These are phyloP conservation scores for Spialia ferax DNA, from an alignment of 2,888 invertebrate genomes.

Conservation along the genomic window DNA sequence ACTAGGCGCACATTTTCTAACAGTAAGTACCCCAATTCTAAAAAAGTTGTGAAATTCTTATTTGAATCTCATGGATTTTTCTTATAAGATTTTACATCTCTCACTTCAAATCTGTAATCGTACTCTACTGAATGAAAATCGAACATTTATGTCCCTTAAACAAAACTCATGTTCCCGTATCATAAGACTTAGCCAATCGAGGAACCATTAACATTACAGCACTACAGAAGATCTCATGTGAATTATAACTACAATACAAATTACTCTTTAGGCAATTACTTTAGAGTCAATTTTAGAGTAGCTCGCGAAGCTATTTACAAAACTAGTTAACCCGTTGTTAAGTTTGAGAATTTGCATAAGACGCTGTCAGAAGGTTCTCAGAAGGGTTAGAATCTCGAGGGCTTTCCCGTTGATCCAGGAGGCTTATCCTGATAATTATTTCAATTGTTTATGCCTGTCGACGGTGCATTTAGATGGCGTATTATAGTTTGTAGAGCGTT, in stretches of 20 bases:
- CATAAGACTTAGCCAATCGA: conserved; percentile 75
- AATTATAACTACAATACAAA: conserved; percentile 41
- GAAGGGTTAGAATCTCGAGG: conserved; percentile 85
- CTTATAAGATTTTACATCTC: too few relatives aligned
- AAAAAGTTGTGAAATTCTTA: too few relatives aligned
- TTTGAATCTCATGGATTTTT: too few relatives aligned
- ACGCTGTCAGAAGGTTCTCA: conserved; percentile 75
- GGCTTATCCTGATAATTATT: conserved; percentile 86
- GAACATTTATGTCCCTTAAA: conserved; percentile 53
- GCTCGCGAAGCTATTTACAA: conserved; percentile 12
- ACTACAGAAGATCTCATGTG: conserved; percentile 49
- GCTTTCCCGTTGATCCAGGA: conserved; percentile 77
- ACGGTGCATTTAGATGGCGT: conserved; percentile 84
- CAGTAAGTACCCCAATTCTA: too few relatives aligned
- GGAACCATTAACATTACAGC: conserved; percentile 65
- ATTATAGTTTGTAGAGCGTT: conserved; percentile 83
- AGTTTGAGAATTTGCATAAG: conserved; percentile 85
- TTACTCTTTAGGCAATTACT: not conserved
- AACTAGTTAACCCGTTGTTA: conserved; percentile 49
- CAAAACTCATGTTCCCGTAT: conserved; percentile 63
- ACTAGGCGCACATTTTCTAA: too few relatives aligned
- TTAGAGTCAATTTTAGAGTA: conserved; percentile 45
- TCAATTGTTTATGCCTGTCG: conserved; percentile 86
- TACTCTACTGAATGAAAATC: not conserved
- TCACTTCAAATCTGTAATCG: too few relatives aligned